Percentiles rank a stretch among this genome's conserved stretches.
phyloP scores from a whole-genome alignment of 2,888 invertebrate species.

The Pogonocherus hispidulus region DNA sequence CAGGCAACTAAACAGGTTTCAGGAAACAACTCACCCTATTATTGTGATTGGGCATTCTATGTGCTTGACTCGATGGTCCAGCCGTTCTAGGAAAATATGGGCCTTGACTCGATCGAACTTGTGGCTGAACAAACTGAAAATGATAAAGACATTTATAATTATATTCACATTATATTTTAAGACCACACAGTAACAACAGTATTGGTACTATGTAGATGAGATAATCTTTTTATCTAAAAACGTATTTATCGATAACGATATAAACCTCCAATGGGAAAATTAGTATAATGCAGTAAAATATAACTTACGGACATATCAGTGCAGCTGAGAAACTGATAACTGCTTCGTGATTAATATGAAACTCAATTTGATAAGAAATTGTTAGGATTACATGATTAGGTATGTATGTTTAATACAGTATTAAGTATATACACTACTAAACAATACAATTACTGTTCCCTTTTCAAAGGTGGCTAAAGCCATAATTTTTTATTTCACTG shows the following conservation, averaged over 20 bases:
- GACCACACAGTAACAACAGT: background rate
- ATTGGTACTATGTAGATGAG: background rate
- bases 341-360: too few relatives aligned
- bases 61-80: slow-evolving; percentile 58
- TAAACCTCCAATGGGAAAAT: too few relatives aligned
- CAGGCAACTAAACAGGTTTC: background rate
- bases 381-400: too few relatives aligned
- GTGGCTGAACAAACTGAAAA: slow-evolving; percentile 43
- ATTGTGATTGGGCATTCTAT: slow-evolving; percentile 63
- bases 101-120: slow-evolving; percentile 35
- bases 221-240: background rate
- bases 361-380: too few relatives aligned
- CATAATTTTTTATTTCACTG: too few relatives aligned
- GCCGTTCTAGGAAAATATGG: slow-evolving; percentile 36
- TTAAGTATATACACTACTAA: too few relatives aligned
- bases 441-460: too few relatives aligned
- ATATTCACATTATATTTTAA: background rate
- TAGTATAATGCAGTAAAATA: too few relatives aligned
- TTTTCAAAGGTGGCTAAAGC: too few relatives aligned
- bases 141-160: slow-evolving; percentile 10
- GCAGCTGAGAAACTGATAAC: too few relatives aligned
- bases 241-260: background rate
- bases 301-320: too few relatives aligned
- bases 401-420: too few relatives aligned
- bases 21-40: slow-evolving; percentile 56